Conservation (phyloP, 2,888 invertebrate species). For the Brachypalpus laphriformis region DNA sequence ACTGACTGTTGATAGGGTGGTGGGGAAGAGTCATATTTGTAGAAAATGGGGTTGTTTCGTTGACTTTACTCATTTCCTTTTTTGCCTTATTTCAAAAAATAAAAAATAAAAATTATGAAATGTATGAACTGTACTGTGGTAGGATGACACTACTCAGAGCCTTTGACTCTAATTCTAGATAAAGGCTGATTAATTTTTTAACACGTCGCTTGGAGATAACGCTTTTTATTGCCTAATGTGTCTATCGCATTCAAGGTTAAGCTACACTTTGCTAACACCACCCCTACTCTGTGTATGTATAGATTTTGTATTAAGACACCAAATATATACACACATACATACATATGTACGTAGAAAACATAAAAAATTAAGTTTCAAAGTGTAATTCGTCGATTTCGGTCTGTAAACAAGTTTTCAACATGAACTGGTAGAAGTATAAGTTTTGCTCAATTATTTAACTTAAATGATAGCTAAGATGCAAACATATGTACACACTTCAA, state of each 20-base stretch:
- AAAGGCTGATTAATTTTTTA: background rate
- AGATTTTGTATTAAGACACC: no score
- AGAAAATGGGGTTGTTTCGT: conserved; percentile 20
- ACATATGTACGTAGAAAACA: no score
- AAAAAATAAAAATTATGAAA: background rate
- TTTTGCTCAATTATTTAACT: no score
- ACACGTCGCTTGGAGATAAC: background rate
- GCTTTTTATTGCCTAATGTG: background rate
- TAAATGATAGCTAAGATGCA: no score
- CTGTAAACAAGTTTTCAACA: no score
- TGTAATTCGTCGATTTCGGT: no score
- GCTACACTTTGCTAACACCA: no score
- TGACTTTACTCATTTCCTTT: background rate
- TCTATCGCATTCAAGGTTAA: background rate
- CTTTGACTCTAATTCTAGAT: conserved; percentile 22
- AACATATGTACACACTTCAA: no score
- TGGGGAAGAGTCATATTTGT: background rate
- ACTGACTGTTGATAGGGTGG: conserved; percentile 16
- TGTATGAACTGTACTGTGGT: background rate
- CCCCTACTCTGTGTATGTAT: no score
- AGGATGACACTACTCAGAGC: background rate
- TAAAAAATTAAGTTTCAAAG: no score
- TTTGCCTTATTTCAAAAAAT: background rate
- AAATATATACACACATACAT: no score
- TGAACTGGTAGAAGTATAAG: no score